phyloP scores from a whole-genome alignment of 2,888 invertebrate genomes.

The Mesorhabditis spiculigera region DNA sequence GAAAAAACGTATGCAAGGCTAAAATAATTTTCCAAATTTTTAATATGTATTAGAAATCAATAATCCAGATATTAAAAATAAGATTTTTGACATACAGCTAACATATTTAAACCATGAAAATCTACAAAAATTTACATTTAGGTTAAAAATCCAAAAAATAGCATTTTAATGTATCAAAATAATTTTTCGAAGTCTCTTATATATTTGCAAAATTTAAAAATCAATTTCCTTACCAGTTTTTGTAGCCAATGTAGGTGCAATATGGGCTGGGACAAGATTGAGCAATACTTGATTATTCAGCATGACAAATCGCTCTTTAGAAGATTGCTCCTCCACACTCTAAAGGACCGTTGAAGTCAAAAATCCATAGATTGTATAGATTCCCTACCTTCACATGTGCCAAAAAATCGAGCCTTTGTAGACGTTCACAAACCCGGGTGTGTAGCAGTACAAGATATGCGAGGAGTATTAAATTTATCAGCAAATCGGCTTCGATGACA shows the following conservation, averaged over 20 bases:
- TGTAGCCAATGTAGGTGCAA: conserved; percentile 40
- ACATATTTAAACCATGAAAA: too few relatives aligned
- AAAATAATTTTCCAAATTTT: too few relatives aligned
- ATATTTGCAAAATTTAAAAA: not conserved
- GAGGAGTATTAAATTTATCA: conserved; percentile 39
- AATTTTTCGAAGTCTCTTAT: not conserved
- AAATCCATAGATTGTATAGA: conserved; percentile 10
- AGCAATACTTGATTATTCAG: conserved; percentile 48
- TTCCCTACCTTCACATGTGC: conserved; percentile 43
- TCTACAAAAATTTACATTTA: too few relatives aligned
- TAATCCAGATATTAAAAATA: too few relatives aligned
- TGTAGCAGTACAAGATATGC: conserved; percentile 42
- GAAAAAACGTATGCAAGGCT: too few relatives aligned
- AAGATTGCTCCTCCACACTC: conserved; percentile 27
- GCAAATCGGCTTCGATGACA: conserved; percentile 43
- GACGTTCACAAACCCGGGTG: conserved; percentile 42
- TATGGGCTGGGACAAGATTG: conserved; percentile 50
- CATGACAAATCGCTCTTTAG: conserved; percentile 23
- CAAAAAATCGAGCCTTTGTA: conserved; percentile 51
- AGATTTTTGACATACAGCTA: too few relatives aligned
- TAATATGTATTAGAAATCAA: too few relatives aligned
- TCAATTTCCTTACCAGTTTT: conserved; percentile 20
- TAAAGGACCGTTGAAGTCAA: conserved; percentile 1
- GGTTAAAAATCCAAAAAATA: too few relatives aligned
- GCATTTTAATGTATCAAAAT: too few relatives aligned